phyloP scores from a whole-genome alignment of 2,113 vertebrate genomes.

The Ptilonorhynchus violaceus region DNA sequence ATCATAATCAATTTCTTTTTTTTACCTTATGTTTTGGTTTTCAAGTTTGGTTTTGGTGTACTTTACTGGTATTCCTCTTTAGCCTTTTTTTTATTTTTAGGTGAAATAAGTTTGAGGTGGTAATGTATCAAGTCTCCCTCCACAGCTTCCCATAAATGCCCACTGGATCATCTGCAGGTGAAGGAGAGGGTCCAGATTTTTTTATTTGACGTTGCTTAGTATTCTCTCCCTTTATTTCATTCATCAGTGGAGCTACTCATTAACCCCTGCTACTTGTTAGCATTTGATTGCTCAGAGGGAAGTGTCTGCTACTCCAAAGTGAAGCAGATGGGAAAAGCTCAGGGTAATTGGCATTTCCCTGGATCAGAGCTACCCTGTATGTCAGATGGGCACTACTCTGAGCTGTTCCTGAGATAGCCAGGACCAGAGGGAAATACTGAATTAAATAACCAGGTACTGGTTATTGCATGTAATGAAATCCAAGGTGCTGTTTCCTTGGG shows the following conservation, averaged over 20 bases:
- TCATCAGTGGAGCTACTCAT: neutral
- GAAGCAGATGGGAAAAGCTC: neutral
- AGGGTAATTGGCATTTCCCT: neutral
- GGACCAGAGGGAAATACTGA: neutral
- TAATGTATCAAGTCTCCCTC: neutral
- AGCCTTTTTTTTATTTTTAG: neutral
- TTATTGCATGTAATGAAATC: rapidly evolving
- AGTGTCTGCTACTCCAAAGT: neutral
- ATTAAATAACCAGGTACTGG: neutral
- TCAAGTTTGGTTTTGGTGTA: neutral
- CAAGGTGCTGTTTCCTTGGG: neutral
- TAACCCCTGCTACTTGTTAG: neutral
- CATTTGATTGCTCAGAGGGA: neutral
- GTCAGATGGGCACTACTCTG: neutral
- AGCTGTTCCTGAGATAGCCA: neutral
- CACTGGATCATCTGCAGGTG: neutral
- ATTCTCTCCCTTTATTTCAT: neutral
- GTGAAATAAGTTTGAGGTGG: neutral
- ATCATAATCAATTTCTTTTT: neutral
- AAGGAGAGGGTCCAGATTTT: neutral
- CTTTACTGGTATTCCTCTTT: neutral
- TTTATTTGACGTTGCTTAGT: neutral
- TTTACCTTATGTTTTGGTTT: neutral
- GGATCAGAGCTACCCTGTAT: neutral
- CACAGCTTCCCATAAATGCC: neutral